Conservation (phyloP, 1,140 invertebrate species). For the Steinernema feltiae region DNA sequence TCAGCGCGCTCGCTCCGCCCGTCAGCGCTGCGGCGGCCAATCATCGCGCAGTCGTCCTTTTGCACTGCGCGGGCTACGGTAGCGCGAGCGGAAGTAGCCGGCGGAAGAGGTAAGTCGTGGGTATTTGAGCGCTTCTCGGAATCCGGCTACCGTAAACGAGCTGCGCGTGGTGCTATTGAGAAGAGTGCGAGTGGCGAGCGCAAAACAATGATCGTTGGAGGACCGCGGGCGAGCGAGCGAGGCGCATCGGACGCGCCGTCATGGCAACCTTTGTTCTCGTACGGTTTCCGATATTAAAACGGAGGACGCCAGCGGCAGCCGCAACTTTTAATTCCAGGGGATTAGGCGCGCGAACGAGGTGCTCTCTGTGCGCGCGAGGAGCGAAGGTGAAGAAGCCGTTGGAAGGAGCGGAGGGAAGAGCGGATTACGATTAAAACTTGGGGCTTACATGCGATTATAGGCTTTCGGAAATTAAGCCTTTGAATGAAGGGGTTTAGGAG, state of each 20-base stretch:
- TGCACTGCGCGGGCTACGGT: background rate
- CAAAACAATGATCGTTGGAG: background rate
- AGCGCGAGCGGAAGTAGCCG: no score
- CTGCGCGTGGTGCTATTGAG: no score
- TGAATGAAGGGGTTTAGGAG: background rate
- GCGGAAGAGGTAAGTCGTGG: no score
- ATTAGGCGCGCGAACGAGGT: background rate
- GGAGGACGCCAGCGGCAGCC: background rate
- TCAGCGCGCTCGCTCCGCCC: background rate
- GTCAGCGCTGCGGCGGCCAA: background rate
- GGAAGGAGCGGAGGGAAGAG: background rate
- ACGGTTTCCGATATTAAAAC: constrained; percentile 10
- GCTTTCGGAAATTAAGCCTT: background rate
- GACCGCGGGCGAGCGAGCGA: background rate
- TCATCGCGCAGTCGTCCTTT: background rate
- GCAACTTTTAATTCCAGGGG: constrained; percentile 1
- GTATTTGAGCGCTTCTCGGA: background rate
- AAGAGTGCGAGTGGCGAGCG: no score
- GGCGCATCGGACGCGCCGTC: background rate
- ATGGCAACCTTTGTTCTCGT: constrained; percentile 13
- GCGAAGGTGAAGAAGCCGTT: background rate
- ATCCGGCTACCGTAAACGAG: background rate
- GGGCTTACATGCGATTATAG: constrained; percentile 2
- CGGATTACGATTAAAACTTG: background rate
- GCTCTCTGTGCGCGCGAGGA: background rate